phyloP scores from a whole-genome alignment of 2,797 vertebrate species.

The Argya squamiceps region DNA sequence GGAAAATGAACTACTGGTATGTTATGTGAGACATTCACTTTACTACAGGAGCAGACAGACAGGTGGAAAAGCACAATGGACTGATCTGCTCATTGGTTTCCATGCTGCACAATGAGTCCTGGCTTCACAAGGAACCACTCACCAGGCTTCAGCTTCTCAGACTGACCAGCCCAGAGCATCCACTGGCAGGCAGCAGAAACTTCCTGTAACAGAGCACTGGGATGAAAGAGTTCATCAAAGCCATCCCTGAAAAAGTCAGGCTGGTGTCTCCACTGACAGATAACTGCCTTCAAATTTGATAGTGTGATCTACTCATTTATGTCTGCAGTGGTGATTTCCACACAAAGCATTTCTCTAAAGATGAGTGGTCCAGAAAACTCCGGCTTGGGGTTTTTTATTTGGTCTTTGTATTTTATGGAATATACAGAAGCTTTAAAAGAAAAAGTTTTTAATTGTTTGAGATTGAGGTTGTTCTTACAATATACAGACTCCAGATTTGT shows the following conservation, averaged over 20 bases:
- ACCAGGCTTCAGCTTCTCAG: background rate
- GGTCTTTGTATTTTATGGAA: background rate
- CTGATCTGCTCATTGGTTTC: background rate
- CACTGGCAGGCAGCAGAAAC: background rate
- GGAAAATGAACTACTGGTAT: background rate
- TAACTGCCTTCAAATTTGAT: background rate
- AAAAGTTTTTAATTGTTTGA: background rate
- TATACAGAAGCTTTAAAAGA: background rate
- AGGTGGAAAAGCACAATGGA: background rate
- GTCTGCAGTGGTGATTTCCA: background rate
- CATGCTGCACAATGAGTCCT: fast-evolving
- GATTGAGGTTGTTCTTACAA: background rate
- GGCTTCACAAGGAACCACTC: background rate
- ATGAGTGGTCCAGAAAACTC: background rate
- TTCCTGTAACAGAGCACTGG: background rate
- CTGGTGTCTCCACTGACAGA: background rate
- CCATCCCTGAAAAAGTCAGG: background rate
- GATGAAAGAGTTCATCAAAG: background rate
- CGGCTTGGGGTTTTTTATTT: background rate
- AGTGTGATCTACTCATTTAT: background rate
- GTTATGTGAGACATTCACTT: background rate
- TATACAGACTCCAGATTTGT: background rate
- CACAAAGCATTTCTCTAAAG: background rate
- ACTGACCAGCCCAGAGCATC: background rate
- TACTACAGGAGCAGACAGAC: background rate